Evolutionary conservation across 2,113 vertebrate species (phyloP).

Genomic region (Daubentonia madagascariensis): DNA sequence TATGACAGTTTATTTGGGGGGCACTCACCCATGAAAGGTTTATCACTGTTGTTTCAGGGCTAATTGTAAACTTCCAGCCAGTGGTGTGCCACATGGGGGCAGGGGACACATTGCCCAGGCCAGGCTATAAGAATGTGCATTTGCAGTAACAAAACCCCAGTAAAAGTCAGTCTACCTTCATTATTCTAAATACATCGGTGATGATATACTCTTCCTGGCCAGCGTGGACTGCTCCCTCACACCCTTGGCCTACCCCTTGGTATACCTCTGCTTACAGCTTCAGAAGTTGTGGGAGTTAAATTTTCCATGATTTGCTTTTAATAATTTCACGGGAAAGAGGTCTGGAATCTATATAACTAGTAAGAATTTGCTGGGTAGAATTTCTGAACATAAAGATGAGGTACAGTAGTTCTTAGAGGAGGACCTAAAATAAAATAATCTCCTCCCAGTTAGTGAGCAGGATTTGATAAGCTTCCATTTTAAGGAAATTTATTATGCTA

Average conservation of each 20-base stretch:
- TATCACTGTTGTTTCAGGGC: neutral
- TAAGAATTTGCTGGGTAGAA: neutral
- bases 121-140: neutral
- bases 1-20: neutral
- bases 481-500: neutral
- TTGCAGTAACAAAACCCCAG: neutral
- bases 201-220: accelerated
- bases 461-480: neutral
- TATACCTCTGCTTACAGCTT: neutral
- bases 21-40: neutral
- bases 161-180: neutral
- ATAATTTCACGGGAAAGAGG: neutral
- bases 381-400: neutral
- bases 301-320: neutral
- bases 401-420: neutral
- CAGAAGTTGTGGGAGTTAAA: neutral
- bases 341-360: neutral
- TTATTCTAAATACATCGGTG: accelerated
- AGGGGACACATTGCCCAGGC: too few species aligned
- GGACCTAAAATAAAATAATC: neutral
- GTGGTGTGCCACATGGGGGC: accelerated
- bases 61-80: neutral
- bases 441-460: neutral
- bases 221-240: accelerated
- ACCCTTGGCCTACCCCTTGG: too few species aligned